phyloP scores from a whole-genome alignment of 2,113 vertebrate genomes.

The Pyxicephalus adspersus region DNA sequence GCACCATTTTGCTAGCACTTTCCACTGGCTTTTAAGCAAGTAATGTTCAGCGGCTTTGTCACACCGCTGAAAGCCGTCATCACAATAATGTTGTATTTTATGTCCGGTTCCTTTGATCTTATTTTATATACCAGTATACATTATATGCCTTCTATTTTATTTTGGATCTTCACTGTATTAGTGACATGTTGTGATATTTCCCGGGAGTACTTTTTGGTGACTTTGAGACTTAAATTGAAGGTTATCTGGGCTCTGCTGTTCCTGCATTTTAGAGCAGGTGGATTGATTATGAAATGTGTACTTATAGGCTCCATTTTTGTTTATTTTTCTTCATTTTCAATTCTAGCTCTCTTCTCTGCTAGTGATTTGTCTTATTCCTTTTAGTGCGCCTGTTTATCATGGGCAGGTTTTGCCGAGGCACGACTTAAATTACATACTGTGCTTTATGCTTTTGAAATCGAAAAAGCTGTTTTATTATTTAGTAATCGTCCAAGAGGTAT shows the following conservation, averaged over 20 bases:
- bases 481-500: too few species aligned
- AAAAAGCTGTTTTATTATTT: too few species aligned
- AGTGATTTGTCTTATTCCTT: constrained; percentile 7
- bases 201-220: neutral
- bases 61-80: neutral
- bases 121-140: neutral
- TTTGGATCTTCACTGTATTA: neutral
- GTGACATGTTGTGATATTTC: constrained; percentile 18
- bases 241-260: neutral
- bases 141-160: constrained; percentile 1
- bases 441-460: neutral
- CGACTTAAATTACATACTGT: neutral
- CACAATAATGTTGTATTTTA: neutral
- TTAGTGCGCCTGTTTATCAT: constrained; percentile 8
- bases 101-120: constrained; percentile 1
- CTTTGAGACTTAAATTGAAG: constrained; percentile 28
- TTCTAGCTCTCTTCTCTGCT: constrained; percentile 3
- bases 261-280: neutral
- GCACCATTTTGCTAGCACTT: too few species aligned
- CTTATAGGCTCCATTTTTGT: neutral
- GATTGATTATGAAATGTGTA: constrained; percentile 29
- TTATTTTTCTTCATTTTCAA: constrained; percentile 32
- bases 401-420: neutral
- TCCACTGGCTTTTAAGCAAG: neutral
- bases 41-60: neutral